phyloP scores from a whole-genome alignment of 92 coral and sea anemone species.

The Siderastrea siderea region DNA sequence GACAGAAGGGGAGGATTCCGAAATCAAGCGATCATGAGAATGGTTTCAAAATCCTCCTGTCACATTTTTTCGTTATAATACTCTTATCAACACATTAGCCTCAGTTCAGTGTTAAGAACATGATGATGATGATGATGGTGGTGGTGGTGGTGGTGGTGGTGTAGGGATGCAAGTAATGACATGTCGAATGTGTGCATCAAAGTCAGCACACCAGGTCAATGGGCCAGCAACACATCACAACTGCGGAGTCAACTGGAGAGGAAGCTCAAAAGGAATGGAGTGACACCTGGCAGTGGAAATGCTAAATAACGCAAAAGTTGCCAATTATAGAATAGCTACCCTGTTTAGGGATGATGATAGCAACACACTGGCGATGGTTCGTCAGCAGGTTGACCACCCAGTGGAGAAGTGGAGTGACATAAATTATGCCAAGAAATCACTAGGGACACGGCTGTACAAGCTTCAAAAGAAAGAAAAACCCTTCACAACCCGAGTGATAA shows the following conservation, averaged over 20 bases:
- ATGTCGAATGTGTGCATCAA: too few relatives aligned
- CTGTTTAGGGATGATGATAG: constrained; percentile 46
- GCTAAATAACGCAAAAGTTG: neutral
- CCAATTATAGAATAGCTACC: neutral
- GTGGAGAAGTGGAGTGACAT: constrained; percentile 51
- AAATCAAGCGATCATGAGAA: neutral
- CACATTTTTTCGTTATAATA: too few relatives aligned
- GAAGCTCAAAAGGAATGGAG: constrained; percentile 53
- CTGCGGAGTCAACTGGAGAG: constrained; percentile 42
- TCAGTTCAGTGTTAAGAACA: too few relatives aligned
- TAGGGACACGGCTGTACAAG: constrained; percentile 40
- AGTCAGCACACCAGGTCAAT: too few relatives aligned
- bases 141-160: too few relatives aligned
- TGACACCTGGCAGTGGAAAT: constrained; percentile 45
- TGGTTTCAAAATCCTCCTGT: too few relatives aligned
- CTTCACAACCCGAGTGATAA: constrained; percentile 42
- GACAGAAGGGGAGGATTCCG: neutral
- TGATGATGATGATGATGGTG: too few relatives aligned
- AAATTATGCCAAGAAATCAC: constrained; percentile 16
- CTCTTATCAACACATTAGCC: too few relatives aligned
- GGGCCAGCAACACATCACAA: constrained; percentile 40
- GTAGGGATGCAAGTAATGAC: too few relatives aligned
- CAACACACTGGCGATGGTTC: constrained; percentile 49
- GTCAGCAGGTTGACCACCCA: constrained; percentile 22
- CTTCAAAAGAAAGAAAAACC: constrained; percentile 14